A percentile compares a stretch with the other conserved stretches of the same genome.
phyloP scores from a whole-genome alignment of 2,888 invertebrate genomes.

The Cataglyphis albicans region DNA sequence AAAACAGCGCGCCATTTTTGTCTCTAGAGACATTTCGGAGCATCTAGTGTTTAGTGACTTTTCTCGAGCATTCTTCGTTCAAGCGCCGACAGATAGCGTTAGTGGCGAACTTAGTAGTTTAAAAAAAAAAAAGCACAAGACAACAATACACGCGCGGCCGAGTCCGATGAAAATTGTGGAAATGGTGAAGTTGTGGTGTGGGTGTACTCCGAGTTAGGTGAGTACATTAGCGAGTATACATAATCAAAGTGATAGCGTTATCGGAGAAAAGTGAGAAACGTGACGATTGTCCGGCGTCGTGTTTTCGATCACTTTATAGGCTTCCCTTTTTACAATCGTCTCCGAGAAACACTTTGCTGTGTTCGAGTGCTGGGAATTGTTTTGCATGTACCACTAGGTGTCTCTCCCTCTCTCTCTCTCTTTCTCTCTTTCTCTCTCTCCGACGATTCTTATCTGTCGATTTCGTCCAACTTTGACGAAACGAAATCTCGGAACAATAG shows the following conservation, averaged over 20 bases:
- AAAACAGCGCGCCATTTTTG: neutral
- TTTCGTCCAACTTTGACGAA: slow-evolving; percentile 17
- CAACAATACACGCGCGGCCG: slow-evolving; percentile 76
- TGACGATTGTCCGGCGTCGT: slow-evolving; percentile 23
- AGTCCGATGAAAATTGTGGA: slow-evolving; percentile 78
- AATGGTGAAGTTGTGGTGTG: slow-evolving; percentile 79
- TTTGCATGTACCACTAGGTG: slow-evolving; percentile 59
- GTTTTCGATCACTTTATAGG: neutral
- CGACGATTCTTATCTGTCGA: slow-evolving; percentile 29
- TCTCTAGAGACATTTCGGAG: neutral
- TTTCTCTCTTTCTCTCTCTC: slow-evolving; percentile 51
- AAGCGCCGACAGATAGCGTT: slow-evolving; percentile 65
- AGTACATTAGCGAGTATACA: slow-evolving; percentile 65
- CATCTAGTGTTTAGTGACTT: neutral
- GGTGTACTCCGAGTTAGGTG: slow-evolving; percentile 80
- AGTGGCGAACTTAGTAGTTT: slow-evolving; percentile 57
- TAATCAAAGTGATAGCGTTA: slow-evolving; percentile 7
- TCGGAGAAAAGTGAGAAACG: slow-evolving; percentile 11
- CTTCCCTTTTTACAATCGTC: slow-evolving; percentile 31
- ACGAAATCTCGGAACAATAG: slow-evolving; percentile 8
- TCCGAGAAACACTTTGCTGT: slow-evolving; percentile 36
- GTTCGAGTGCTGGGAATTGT: slow-evolving; percentile 34
- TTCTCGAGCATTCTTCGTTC: neutral
- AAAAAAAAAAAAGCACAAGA: slow-evolving; percentile 74
- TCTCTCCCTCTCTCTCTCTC: slow-evolving; percentile 32